A percentile compares a stretch with the other conserved stretches of the same genome.
phyloP scores from a whole-genome alignment of 2,113 vertebrate genomes.

The Numenius arquata region DNA sequence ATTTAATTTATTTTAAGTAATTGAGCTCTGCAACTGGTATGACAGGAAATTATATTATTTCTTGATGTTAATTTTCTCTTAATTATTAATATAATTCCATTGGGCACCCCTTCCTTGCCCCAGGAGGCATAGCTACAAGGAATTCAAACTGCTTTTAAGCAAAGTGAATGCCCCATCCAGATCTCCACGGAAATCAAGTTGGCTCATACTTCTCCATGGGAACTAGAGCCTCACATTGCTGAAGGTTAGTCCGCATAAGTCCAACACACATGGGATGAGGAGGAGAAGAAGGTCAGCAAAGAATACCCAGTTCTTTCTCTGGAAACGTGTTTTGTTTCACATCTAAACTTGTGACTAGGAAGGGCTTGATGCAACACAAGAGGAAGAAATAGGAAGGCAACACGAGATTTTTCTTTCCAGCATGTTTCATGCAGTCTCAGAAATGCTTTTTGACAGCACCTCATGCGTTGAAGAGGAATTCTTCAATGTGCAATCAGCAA shows the following conservation, averaged over 20 bases:
- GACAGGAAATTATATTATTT: background rate
- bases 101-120: background rate
- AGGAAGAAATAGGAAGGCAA: background rate
- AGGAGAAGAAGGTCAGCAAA: background rate
- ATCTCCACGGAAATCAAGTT: background rate
- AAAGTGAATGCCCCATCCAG: background rate
- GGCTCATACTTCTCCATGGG: background rate
- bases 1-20: background rate
- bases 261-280: background rate
- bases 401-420: constrained; percentile 31
- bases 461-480: constrained; percentile 34
- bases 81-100: background rate
- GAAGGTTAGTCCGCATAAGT: background rate
- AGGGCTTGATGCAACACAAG: background rate
- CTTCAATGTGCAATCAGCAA: constrained; percentile 61
- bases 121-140: background rate
- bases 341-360: background rate
- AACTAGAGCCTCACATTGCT: background rate
- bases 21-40: background rate
- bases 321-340: background rate
- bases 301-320: background rate
- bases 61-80: background rate
- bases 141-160: background rate
- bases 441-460: constrained; percentile 57
- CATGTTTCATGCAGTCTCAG: background rate